Evolutionary conservation across 2,797 vertebrate genomes (phyloP), one percentile per base, ranked within the genome.

Genomic region (Lepus oiostolus): DNA sequence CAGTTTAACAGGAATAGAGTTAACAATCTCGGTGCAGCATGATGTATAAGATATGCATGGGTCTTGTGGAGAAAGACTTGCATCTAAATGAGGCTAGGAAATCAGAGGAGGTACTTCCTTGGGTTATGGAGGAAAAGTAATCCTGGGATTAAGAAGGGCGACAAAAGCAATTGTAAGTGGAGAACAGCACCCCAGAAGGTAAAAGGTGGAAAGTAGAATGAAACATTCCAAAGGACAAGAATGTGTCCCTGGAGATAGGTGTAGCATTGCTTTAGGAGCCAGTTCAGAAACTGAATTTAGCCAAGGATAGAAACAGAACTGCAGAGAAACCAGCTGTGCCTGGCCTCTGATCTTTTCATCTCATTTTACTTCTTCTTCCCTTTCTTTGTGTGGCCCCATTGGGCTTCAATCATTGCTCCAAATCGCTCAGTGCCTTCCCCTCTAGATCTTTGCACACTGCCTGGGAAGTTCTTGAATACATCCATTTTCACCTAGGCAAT

Each of bases 391-490:
- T 63, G 89, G 21, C 3, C 32, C 12, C 16, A 3, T 2, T 86
- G 63, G n/a, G 60, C 30, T 83, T 28, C 2, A 32, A 5, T 70
- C 17, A 28, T 28, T 77, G 52, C 75, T 60, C 58, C 3, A 4
- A 42, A 32, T n/a, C 21, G 65, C 52, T 50, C 26, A 24, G 0
- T 35, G 6, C 0, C 14, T 19, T 24, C 10, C 12, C 1, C 5
- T 58, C 74, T 63, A 50, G 65, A 70, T 52, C 11, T 84, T 63
- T 80, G 32, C 24, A 35, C 10, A 7, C 5, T 70, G 42, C 24
- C 62, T n/a, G 14, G 13, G 16, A 93, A 0, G 7, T 72, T 68
- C 11, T 70, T 47, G 72, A 19, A 28, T 0, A 14, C 5, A 38
- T n/a, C 1, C 4, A 35, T 76, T 38, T 54, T 35, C 13, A 50